These are phyloP conservation scores for Probosciger aterrimus DNA, from an alignment of 2,113 vertebrate genomes.

Conservation along the genomic window DNA sequence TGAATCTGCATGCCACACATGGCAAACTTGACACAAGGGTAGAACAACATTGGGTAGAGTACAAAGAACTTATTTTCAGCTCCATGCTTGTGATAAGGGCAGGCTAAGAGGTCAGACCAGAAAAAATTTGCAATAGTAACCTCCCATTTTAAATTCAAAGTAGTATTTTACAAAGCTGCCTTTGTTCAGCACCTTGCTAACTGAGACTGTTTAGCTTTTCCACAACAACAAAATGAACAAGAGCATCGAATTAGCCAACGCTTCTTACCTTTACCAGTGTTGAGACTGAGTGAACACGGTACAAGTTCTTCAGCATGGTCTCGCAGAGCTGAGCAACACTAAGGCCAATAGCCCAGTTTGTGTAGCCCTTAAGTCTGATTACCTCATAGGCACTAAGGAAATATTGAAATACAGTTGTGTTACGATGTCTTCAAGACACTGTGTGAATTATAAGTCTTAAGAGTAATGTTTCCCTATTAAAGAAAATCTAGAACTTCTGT, in stretches of 20 bases:
- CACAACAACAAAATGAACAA: not conserved
- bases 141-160: not conserved
- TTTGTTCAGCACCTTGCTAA: not conserved
- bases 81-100: not conserved
- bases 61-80: not conserved
- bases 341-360: conserved; percentile 98
- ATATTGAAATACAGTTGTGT: not conserved
- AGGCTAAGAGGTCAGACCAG: not conserved
- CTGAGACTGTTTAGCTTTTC: not conserved
- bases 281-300: conserved; percentile 89
- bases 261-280: conserved; percentile 91
- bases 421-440: not conserved
- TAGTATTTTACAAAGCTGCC: not conserved
- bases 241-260: not conserved
- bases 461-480: not conserved
- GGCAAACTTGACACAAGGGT: not conserved
- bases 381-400: conserved; percentile 90
- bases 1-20: not conserved
- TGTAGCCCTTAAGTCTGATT: conserved; percentile 96
- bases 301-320: conserved; percentile 89
- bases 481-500: not conserved
- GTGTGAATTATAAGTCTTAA: not conserved
- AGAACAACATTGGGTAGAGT: not conserved
- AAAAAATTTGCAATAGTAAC: not conserved
- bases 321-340: conserved; percentile 94